Conservation (phyloP, 2,888 invertebrate species). For the Bellardia bayeri region DNA sequence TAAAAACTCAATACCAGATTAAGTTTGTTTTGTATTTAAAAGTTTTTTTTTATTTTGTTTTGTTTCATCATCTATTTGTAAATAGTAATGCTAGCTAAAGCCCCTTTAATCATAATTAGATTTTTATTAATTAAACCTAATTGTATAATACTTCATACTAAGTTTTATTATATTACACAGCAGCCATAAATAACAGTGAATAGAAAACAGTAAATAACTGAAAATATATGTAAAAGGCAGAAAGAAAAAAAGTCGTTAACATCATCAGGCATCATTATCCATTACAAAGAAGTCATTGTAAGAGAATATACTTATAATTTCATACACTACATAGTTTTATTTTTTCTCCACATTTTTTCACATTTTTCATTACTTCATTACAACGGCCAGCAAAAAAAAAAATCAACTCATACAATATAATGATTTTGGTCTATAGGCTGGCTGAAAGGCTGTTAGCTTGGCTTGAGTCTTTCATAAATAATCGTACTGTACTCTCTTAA, state of each 20-base stretch:
- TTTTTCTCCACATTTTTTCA: constrained; percentile 40
- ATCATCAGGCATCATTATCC: constrained; percentile 58
- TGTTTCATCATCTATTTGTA: not conserved
- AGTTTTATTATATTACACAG: constrained; percentile 14
- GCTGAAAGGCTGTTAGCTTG: not conserved
- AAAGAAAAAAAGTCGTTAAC: constrained; percentile 35
- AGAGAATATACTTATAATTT: constrained; percentile 7
- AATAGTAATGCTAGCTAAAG: not conserved
- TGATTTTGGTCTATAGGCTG: constrained; percentile 29
- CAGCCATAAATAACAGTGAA: constrained; percentile 18
- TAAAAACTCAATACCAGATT: constrained; percentile 9
- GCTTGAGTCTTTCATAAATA: constrained; percentile 10
- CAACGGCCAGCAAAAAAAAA: constrained; percentile 12
- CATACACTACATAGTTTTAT: no score
- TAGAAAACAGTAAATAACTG: not conserved
- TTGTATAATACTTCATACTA: constrained; percentile 54
- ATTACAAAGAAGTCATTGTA: constrained; percentile 38
- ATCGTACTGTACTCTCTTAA: not conserved
- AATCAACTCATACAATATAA: constrained; percentile 12
- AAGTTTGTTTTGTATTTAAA: not conserved
- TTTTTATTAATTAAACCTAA: constrained; percentile 64
- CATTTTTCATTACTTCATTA: constrained; percentile 50
- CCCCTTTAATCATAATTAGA: constrained; percentile 52
- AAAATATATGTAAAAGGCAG: constrained; percentile 13
- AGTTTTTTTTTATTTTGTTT: not conserved